These are phyloP conservation scores for Lepus americanus DNA, from an alignment of 2,113 vertebrate genomes.

Conservation along the genomic window DNA sequence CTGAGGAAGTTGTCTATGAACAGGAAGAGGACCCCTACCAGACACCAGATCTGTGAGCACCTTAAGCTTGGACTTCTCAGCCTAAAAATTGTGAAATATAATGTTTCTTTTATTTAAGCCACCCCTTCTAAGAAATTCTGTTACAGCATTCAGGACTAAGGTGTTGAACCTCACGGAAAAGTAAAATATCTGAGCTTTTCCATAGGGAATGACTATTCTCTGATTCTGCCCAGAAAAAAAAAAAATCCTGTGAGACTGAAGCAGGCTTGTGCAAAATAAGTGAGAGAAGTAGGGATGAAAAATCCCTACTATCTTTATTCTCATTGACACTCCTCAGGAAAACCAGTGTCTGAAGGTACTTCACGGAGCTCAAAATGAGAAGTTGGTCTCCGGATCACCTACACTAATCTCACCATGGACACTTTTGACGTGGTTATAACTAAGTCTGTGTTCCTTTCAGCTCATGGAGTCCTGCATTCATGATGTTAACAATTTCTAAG, in stretches of 20 bases:
- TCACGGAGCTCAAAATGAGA: background rate
- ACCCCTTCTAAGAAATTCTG: background rate
- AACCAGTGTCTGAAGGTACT: background rate
- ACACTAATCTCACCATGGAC: background rate
- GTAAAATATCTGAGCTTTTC: background rate
- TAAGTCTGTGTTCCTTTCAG: background rate
- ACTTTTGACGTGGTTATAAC: background rate
- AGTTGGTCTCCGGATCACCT: too few relatives aligned
- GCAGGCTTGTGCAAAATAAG: background rate
- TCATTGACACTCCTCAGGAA: background rate
- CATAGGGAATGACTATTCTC: background rate
- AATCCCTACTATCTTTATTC: background rate
- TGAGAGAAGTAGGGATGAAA: background rate
- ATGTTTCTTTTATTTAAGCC: background rate
- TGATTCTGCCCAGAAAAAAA: background rate
- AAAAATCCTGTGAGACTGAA: background rate
- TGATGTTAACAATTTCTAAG: background rate
- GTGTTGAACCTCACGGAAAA: background rate
- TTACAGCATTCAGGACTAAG: accelerated
- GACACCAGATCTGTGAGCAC: background rate
- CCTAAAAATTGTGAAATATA: background rate
- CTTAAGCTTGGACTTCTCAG: background rate
- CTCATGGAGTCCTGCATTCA: accelerated
- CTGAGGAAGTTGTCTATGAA: background rate
- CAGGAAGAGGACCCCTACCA: too few relatives aligned